A percentile compares a stretch with the other conserved stretches of the same genome.
These are phyloP conservation scores for Gouania willdenowi DNA, from an alignment of 2,797 vertebrate species.

Conservation along the genomic window DNA sequence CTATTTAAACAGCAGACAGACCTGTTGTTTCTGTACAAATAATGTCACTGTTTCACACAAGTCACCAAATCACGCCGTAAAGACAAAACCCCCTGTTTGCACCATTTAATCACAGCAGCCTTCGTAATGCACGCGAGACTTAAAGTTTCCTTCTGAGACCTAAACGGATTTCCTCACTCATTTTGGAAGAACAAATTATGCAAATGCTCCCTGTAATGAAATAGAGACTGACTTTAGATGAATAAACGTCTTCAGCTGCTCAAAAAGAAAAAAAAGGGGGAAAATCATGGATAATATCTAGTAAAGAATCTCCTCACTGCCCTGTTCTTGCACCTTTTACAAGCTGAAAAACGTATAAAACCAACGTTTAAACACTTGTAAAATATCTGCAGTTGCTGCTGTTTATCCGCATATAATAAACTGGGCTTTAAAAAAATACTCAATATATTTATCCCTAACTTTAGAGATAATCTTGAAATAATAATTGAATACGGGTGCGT, in stretches of 20 bases:
- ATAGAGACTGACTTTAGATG: no score
- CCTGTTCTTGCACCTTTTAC: slow-evolving; percentile 8
- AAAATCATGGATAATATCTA: not conserved
- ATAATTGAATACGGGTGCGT: not conserved
- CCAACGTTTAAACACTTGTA: not conserved
- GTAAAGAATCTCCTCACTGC: not conserved
- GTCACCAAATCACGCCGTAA: slow-evolving; percentile 7
- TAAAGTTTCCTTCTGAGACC: not conserved
- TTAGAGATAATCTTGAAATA: no score
- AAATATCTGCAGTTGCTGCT: not conserved
- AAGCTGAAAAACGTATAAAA: slow-evolving; percentile 1
- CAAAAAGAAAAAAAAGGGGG: no score
- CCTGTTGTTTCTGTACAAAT: slow-evolving; percentile 13
- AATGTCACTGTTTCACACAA: slow-evolving; percentile 16
- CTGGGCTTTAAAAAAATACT: no score
- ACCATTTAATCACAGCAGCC: slow-evolving; percentile 9
- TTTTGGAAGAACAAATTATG: not conserved
- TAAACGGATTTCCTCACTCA: not conserved
- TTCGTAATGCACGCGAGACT: slow-evolving; percentile 4
- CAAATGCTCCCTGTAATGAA: not conserved
- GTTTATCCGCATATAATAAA: no score
- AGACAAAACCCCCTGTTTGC: slow-evolving; percentile 15
- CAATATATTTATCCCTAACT: no score
- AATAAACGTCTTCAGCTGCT: no score
- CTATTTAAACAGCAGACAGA: slow-evolving; percentile 5